Evolutionary conservation across 1,140 invertebrate genomes (phyloP), one percentile per base, ranked within the genome.

Genomic region (Ceratoteleas bidentatus): DNA sequence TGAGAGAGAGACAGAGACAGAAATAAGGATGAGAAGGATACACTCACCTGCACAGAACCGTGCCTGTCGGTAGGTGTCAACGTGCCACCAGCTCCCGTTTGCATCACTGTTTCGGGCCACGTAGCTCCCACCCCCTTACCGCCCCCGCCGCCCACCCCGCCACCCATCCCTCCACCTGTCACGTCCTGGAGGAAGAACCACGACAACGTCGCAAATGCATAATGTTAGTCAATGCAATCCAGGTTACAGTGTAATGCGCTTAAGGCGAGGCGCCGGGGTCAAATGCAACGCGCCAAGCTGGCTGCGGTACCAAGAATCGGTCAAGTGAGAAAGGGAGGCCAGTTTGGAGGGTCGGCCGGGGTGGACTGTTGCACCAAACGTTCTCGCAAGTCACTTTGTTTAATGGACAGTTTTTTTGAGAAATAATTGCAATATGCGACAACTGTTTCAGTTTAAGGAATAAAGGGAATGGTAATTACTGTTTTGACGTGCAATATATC

Each of bases 61-160:
- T 98, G 97, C 91, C 97, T 95, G 93, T 98, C 97, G 88, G 97
- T 97, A 85, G 97, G 96, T 83, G 96, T 97, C 87, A 98, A 94
- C 90, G 94, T 95, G 86, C 94, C 94, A 89, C 90, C 90, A 84
- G 91, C 95, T 94, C 85, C 95, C 94, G 84, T 95, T 93, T 91
- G 91, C 89, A 90, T 88, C 92, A 90, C 90, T 92, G 91, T 92
- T 89, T 94, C 91, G 87, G 93, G 91, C 68, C 92, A 93, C 68
- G 92, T 92, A 76, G 93, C 88, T 90, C 93, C 92, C 90, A 93
- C 92, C 87, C 93, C 93, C 86, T 94, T 93, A 91, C 92, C 88
- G 85, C 93, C 91, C 65, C 93, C 93, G 54, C 87, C 89, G 89
- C 91, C 92, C 90, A 92, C 56, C 68, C 69, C 69, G 36, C 72